A percentile compares a stretch with the other conserved stretches of the same genome.
These are phyloP conservation scores for Gopherus evgoodei DNA, from an alignment of 2,113 vertebrate species.

Conservation along the genomic window DNA sequence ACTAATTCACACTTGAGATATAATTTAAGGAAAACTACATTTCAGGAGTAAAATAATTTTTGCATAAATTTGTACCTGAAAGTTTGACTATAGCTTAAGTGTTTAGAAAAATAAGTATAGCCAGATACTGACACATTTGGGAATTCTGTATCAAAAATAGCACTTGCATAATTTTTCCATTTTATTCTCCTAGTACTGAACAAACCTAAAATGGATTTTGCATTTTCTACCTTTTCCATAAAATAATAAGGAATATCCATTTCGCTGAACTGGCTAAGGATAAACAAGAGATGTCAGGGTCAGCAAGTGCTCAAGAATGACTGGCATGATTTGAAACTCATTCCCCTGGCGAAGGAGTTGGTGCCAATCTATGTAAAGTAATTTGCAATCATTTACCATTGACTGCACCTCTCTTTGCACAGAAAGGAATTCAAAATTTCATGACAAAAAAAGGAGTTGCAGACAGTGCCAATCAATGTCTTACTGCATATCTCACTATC, in stretches of 20 bases:
- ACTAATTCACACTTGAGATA: conserved; percentile 1
- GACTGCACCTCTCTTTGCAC: background rate
- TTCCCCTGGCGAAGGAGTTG: background rate
- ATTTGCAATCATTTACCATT: background rate
- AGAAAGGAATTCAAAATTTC: background rate
- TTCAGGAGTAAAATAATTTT: conserved; percentile 59
- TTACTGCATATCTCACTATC: background rate
- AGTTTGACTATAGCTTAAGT: background rate
- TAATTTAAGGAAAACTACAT: conserved; percentile 37
- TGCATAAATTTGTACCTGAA: background rate
- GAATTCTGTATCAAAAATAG: background rate
- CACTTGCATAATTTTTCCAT: background rate
- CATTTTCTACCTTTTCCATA: background rate
- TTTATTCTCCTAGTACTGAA: background rate
- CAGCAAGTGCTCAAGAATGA: background rate
- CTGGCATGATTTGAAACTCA: background rate
- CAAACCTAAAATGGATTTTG: background rate
- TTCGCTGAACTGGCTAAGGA: background rate
- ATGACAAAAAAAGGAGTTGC: background rate
- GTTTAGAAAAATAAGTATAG: background rate
- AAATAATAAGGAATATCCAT: background rate
- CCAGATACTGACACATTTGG: background rate
- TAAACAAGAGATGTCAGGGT: background rate
- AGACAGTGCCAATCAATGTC: background rate
- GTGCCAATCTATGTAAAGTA: background rate